phyloP scores from a whole-genome alignment of 2,888 invertebrate species.

The Tholera decimalis region DNA sequence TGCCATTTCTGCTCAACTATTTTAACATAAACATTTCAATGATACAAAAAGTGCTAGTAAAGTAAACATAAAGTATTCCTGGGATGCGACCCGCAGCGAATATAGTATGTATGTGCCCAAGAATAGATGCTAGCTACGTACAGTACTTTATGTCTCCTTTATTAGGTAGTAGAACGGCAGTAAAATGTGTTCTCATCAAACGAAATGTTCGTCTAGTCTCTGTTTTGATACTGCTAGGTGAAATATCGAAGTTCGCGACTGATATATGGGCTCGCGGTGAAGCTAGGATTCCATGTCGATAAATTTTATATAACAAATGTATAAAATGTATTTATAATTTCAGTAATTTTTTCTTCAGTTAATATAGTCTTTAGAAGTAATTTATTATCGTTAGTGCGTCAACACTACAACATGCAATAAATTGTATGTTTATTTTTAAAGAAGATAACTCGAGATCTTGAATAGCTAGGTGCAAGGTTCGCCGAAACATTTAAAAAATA shows the following conservation, averaged over 20 bases:
- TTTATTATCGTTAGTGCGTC: conserved; percentile 31
- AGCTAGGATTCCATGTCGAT: conserved; percentile 8
- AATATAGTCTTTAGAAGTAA: conserved; percentile 17
- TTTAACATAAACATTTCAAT: conserved; percentile 54
- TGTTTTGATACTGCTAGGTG: conserved; percentile 53
- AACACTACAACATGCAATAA: conserved; percentile 32
- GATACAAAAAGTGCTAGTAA: conserved; percentile 65
- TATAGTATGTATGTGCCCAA: conserved; percentile 46
- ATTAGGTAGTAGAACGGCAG: conserved; percentile 78
- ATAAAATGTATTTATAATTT: conserved; percentile 19
- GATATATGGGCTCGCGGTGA: conserved; percentile 30
- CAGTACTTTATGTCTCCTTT: conserved; percentile 81
- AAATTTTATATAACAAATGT: conserved; percentile 12
- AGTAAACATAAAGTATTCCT: conserved; percentile 72
- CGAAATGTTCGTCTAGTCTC: conserved; percentile 68
- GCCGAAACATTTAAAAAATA: conserved; percentile 10
- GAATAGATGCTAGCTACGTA: conserved; percentile 62
- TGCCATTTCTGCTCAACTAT: conserved; percentile 43
- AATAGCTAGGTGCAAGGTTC: conserved; percentile 11
- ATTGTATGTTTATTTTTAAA: conserved; percentile 28
- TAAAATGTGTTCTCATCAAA: conserved; percentile 82
- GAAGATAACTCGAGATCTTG: conserved; percentile 1
- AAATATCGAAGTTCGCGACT: conserved; percentile 35
- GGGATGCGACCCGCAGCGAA: conserved; percentile 55
- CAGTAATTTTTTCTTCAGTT: conserved; percentile 12